phyloP scores from a whole-genome alignment of 2,113 vertebrate species.

The Chaetodon auriga region DNA sequence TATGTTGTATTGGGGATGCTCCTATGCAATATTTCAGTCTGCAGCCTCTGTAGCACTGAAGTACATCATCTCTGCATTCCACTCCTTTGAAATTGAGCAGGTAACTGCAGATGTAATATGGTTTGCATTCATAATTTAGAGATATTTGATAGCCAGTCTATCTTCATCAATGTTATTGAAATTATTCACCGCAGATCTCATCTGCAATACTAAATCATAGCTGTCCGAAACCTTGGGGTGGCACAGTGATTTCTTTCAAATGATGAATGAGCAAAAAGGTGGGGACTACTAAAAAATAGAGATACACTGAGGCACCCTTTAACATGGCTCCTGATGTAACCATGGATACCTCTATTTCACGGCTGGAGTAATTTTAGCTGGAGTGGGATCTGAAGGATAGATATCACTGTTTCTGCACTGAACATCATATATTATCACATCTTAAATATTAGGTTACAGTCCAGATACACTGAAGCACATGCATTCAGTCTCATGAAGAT shows the following conservation, averaged over 20 bases:
- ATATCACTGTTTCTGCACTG: slow-evolving; percentile 68
- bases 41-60: slow-evolving; percentile 72
- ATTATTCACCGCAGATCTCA: slow-evolving; percentile 56
- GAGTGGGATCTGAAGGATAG: slow-evolving; percentile 81
- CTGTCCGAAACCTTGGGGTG: slow-evolving; percentile 68
- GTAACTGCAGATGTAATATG: slow-evolving; percentile 60
- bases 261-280: slow-evolving; percentile 78
- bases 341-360: slow-evolving; percentile 86
- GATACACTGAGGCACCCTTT: slow-evolving; percentile 77
- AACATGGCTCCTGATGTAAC: slow-evolving; percentile 85
- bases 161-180: slow-evolving; percentile 62
- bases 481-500: neutral
- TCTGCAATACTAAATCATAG: slow-evolving; percentile 63
- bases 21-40: slow-evolving; percentile 75
- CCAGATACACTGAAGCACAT: neutral
- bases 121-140: slow-evolving; percentile 72
- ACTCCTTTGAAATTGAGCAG: slow-evolving; percentile 52
- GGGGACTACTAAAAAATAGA: slow-evolving; percentile 75
- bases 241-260: slow-evolving; percentile 63
- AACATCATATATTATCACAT: slow-evolving; percentile 47
- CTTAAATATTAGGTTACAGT: slow-evolving; percentile 27
- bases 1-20: slow-evolving; percentile 81
- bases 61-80: slow-evolving; percentile 51
- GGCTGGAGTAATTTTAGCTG: slow-evolving; percentile 85
- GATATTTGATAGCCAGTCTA: slow-evolving; percentile 57